A percentile compares a stretch with the other conserved stretches of the same genome.
Evolutionary conservation across 2,113 vertebrate genomes (phyloP).

Genomic region (Limanda limanda): DNA sequence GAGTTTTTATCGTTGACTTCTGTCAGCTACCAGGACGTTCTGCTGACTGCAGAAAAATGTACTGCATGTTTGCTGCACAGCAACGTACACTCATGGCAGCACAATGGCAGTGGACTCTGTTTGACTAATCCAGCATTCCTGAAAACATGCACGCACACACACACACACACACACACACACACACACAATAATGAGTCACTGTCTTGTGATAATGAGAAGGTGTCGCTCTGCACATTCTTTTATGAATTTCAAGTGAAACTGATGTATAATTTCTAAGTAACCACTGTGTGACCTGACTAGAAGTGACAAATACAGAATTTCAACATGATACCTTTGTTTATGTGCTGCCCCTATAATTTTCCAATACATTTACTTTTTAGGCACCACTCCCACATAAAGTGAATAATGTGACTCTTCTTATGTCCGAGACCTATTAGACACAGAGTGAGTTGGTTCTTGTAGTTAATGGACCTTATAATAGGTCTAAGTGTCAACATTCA

Average conservation of each 20-base stretch:
- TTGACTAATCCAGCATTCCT: not conserved
- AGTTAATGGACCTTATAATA: too few species aligned
- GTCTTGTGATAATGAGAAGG: not conserved
- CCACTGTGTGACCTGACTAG: not conserved
- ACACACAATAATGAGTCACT: constrained; percentile 8
- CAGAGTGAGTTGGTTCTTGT: not conserved
- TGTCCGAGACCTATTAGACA: not conserved
- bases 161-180: not conserved
- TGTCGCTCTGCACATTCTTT: too few species aligned
- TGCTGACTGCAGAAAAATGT: constrained; percentile 48
- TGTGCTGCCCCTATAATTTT: not conserved
- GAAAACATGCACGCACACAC: not conserved
- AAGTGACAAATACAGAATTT: constrained; percentile 20
- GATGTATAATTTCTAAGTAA: too few species aligned
- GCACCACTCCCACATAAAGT: not conserved
- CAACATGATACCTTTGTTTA: not conserved
- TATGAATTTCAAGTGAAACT: too few species aligned
- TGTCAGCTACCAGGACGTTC: constrained; percentile 16
- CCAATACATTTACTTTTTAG: too few species aligned
- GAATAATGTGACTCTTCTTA: not conserved
- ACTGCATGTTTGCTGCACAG: constrained; percentile 14
- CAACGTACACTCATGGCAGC: not conserved
- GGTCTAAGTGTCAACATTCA: too few species aligned
- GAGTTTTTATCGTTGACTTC: constrained; percentile 1
- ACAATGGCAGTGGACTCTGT: constrained; percentile 11